Evolutionary conservation across 2,113 vertebrate species (phyloP), one percentile per base, ranked within the genome.

Genomic region (Phylloscopus whistleri): DNA sequence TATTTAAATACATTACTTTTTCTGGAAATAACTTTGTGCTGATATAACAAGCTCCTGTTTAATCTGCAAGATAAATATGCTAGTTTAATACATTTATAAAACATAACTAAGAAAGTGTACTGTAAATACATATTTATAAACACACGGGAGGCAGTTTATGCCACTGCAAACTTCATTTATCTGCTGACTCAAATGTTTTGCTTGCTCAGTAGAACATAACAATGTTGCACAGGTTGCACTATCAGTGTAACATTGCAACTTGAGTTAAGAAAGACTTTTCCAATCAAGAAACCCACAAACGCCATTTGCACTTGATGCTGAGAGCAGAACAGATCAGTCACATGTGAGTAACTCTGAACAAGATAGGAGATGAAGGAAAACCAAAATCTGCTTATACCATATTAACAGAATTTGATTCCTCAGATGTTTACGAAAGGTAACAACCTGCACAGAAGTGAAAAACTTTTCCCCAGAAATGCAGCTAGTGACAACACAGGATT

Each of bases 1-100:
- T 51, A 94, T 90, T 62, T 89, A 86, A 96, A 84, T 89, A 48
- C 82, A 76, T 91, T 75, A 28, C 51, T 93, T 94, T 60, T 79
- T 41, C 79, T 92, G 80, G 53, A 92, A 97, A 93, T 67, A 52
- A 94, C 28, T 83, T 96, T 78, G 72, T 78, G 33, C 60, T 90
- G 73, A 84, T 30, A 62, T 43, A 90, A 76, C 12, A 66, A 84
- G 9, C 6, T 79, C 58, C 69, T n/a, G n/a, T 55, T 95, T 84
- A 83, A 90, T 72, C 79, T 90, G 26, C 46, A 88, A 89, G 88
- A 96, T 86, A 89, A 91, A 94, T 60, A 75, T 24, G 14, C 52
- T 66, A 59, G 35, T 63, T 86, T 77, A 88, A 81, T 60, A n/a
- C 17, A 67, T 17, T 16, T 21, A 55, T 23, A 83, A 83, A 86